Evolutionary conservation across 2,113 vertebrate genomes (phyloP).

Genomic region (Carassius carassius): DNA sequence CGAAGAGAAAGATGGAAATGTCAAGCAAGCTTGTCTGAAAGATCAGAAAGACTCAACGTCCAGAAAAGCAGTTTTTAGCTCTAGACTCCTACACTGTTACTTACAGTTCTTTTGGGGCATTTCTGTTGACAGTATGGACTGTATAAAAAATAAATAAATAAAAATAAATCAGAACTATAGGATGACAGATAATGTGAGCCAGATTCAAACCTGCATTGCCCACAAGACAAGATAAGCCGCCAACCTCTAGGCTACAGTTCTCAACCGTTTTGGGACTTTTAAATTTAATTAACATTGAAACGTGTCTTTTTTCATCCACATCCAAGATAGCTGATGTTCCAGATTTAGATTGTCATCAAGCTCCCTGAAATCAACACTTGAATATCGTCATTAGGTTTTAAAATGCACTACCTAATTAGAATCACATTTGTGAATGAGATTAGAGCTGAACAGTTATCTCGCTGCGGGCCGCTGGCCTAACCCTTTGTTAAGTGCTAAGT

Average conservation of each 20-base stretch:
- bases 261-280: background rate
- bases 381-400: constrained; percentile 8
- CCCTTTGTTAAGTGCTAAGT: constrained; percentile 41
- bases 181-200: background rate
- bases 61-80: constrained; percentile 16
- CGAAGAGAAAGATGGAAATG: constrained; percentile 49
- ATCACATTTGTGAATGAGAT: constrained; percentile 52
- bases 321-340: background rate
- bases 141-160: background rate
- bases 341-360: constrained; percentile 5
- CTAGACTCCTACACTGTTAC: background rate
- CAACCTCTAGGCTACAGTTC: constrained; percentile 7
- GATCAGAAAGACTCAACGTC: background rate
- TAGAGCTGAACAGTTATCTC: constrained; percentile 45
- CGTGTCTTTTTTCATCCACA: background rate
- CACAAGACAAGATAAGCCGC: background rate
- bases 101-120: background rate
- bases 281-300: background rate
- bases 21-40: constrained; percentile 42
- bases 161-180: background rate
- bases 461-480: constrained; percentile 40
- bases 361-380: constrained; percentile 39
- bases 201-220: background rate
- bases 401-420: constrained; percentile 29
- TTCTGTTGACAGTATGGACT: constrained; percentile 7